phyloP scores from a whole-genome alignment of 2,888 invertebrate species.

The Nemoura dubitans region DNA sequence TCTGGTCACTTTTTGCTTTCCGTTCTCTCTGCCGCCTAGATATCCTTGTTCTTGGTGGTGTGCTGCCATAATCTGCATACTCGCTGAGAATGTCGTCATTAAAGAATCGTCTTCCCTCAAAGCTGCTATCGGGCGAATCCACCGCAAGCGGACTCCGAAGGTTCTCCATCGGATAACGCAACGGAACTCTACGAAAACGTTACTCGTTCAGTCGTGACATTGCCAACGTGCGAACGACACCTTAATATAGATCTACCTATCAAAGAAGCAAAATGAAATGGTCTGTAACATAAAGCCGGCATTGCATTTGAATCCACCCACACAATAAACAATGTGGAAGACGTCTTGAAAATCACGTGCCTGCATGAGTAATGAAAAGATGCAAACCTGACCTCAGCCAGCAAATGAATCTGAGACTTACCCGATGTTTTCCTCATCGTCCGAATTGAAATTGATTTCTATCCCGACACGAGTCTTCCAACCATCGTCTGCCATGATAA shows the following conservation, averaged over 20 bases:
- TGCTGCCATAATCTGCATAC: conserved; percentile 74
- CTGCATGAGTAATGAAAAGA: background rate
- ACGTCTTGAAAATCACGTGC: conserved; percentile 27
- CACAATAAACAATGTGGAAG: background rate
- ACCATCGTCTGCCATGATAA: conserved; percentile 59
- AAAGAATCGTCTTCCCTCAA: conserved; percentile 44
- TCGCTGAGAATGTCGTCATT: conserved; percentile 53
- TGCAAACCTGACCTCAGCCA: background rate
- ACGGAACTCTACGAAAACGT: background rate
- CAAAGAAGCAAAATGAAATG: background rate
- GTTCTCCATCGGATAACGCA: background rate
- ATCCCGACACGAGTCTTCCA: conserved; percentile 65
- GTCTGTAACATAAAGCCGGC: background rate
- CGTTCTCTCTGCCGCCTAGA: conserved; percentile 63
- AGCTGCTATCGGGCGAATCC: conserved; percentile 48
- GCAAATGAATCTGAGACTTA: background rate
- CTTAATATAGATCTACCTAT: no score
- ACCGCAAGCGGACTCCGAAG: conserved; percentile 35
- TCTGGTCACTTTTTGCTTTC: conserved; percentile 53
- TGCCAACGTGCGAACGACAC: background rate
- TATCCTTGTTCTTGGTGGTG: conserved; percentile 81
- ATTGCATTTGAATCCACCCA: background rate
- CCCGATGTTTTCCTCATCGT: conserved; percentile 57
- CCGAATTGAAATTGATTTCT: conserved; percentile 63
- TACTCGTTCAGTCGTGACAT: background rate